Evolutionary conservation across 2,797 vertebrate genomes (phyloP).

Genomic region (Artibeus jamaicensis): DNA sequence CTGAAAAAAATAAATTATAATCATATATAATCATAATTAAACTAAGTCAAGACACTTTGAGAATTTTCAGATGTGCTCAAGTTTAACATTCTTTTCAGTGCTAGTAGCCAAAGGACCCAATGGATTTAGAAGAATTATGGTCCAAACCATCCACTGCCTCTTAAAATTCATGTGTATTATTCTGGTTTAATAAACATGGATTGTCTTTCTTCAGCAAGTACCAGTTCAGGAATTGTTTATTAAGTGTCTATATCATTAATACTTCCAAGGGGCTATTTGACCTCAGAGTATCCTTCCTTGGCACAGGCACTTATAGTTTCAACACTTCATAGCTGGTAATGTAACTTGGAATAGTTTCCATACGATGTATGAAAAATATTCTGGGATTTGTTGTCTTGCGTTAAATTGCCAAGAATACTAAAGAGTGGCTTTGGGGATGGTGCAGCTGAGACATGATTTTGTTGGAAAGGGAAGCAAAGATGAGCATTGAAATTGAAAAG

Average conservation of each 20-base stretch:
- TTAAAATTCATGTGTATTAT: slow-evolving; percentile 62
- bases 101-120: neutral
- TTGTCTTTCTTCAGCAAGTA: slow-evolving; percentile 51
- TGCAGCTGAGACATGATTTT: neutral
- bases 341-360: slow-evolving; percentile 38
- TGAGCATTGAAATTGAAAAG: neutral
- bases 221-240: slow-evolving; percentile 56
- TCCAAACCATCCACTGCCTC: slow-evolving; percentile 44
- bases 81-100: neutral
- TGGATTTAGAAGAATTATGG: neutral
- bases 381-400: neutral
- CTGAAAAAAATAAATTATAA: slow-evolving; percentile 59
- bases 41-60: slow-evolving; percentile 47
- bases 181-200: slow-evolving; percentile 45
- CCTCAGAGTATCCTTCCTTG: slow-evolving; percentile 27
- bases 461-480: neutral
- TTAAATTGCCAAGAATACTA: neutral
- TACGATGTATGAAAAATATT: slow-evolving; percentile 26
- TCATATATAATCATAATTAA: slow-evolving; percentile 29
- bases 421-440: neutral
- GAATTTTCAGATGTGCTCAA: slow-evolving; percentile 42
- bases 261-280: slow-evolving; percentile 46
- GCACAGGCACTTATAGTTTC: slow-evolving; percentile 25
- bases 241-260: slow-evolving; percentile 56
- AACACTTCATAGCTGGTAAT: slow-evolving; percentile 34